Conservation (phyloP, 2,113 vertebrate genomes). For the Elephantulus edwardii region DNA sequence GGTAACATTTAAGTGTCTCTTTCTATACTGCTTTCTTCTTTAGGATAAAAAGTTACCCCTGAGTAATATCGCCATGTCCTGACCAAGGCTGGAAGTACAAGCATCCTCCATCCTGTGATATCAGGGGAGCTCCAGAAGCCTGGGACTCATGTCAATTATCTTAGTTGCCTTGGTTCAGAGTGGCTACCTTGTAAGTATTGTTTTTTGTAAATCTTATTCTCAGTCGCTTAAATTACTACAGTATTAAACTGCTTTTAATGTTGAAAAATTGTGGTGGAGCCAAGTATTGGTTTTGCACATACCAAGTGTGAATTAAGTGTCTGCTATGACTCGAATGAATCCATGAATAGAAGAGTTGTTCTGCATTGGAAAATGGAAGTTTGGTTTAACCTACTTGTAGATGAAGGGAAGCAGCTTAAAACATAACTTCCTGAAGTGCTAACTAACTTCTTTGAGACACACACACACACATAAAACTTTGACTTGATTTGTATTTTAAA, state of each 20-base stretch:
- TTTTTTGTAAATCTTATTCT: background rate
- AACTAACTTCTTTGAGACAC: conserved; percentile 5
- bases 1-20: conserved; percentile 18
- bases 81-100: background rate
- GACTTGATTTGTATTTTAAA: conserved; percentile 45
- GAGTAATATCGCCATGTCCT: background rate
- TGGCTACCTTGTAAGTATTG: background rate
- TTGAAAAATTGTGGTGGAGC: background rate
- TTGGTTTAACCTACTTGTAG: conserved; percentile 22
- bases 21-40: conserved; percentile 21
- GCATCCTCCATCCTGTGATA: background rate
- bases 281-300: background rate
- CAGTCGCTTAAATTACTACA: background rate
- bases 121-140: background rate
- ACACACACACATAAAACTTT: background rate
- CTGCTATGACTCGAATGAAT: background rate
- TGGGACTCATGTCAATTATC: background rate
- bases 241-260: background rate
- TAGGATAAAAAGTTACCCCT: background rate
- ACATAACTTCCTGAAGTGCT: conserved; percentile 8
- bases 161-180: background rate
- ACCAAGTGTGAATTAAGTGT: conserved; percentile 15
- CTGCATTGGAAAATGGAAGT: background rate
- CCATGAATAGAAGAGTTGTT: background rate
- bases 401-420: conserved; percentile 51